Base-by-base conservation (phyloP, 2,113 vertebrate species). In the Chlamydotis undulata region DNA sequence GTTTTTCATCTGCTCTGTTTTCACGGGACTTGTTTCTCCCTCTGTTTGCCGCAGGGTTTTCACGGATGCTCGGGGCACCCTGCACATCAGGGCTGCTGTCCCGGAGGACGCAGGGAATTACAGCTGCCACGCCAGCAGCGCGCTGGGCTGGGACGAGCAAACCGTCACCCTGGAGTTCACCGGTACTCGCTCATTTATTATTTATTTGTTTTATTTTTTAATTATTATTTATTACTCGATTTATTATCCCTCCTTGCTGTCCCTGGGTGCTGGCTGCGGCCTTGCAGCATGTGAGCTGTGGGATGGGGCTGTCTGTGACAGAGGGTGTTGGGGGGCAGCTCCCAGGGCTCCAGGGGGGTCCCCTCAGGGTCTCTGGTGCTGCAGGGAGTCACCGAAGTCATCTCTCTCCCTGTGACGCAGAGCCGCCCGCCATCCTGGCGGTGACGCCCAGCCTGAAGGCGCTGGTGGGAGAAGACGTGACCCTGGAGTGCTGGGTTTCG, bases 91-190 rank as follows among this genome's bases (percentile, higher is more conserved):
- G 78, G 98, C 90, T 9, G 97, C 99, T 7, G 77, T 97, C 86
- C 98, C 98, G n/a, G 98, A 98, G 96, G 99, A 99, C 95, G 98
- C 99, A 75, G 99, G 99, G 95, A 99, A 98, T 94, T 99, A 99
- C 95, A 99, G 98, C 87, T 99, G 99, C 96, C 87, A 94, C 5
- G 99, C 99, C 18, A 67, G 95, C 95, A 99, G 98, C 7, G 79
- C 94, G 9, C 97, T 98, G 56, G 99, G 99, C 41, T 96, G 93
- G 92, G 99, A 98, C 6, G 96, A 98, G 95, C 95, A 87, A 84
- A 76, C 41, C 0, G 10, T 98, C 87, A 93, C 89, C 19, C 88
- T 98, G 85, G 96, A 95, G 45, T 97, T 98, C 19, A 76, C 89
- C 4, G 98, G 98, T 98, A 97, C 47, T 12, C 2, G 14, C 41